Conservation (phyloP, 2,797 vertebrate genomes). For the Gambusia yucatana region DNA sequence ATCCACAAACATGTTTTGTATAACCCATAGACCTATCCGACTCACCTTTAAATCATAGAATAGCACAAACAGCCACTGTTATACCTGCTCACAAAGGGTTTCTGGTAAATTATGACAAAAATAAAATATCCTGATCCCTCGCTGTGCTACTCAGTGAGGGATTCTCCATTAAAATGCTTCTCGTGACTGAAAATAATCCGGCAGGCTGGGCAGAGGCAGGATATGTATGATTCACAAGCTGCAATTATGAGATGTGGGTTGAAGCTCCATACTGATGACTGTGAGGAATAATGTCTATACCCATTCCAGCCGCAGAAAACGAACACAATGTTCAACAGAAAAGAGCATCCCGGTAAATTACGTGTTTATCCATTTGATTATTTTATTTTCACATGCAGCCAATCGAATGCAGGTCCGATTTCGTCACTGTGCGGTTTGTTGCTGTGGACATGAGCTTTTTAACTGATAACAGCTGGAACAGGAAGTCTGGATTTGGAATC, state of each 20-base stretch:
- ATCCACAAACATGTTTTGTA: too few relatives aligned
- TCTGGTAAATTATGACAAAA: not conserved
- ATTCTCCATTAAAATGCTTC: not conserved
- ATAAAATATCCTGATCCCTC: not conserved
- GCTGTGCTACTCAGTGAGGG: not conserved
- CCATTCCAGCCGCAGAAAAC: not conserved
- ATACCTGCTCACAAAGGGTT: not conserved
- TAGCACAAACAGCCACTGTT: not conserved
- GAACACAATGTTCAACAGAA: not conserved
- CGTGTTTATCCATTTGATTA: not conserved
- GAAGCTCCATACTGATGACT: not conserved
- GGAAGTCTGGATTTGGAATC: conserved; percentile 23
- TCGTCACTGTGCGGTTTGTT: not conserved
- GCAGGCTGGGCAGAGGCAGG: not conserved
- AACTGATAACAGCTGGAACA: conserved; percentile 11
- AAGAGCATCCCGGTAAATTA: not conserved
- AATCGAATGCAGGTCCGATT: not conserved
- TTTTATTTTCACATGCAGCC: conserved; percentile 4
- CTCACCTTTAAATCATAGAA: not conserved
- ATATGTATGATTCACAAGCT: conserved; percentile 1
- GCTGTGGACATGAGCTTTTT: conserved; percentile 2
- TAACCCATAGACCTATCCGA: too few relatives aligned
- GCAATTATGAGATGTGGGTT: not conserved
- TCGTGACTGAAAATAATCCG: conserved; percentile 1
- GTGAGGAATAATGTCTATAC: not conserved